phyloP scores from a whole-genome alignment of 2,113 vertebrate species.

The Petaurus breviceps region DNA sequence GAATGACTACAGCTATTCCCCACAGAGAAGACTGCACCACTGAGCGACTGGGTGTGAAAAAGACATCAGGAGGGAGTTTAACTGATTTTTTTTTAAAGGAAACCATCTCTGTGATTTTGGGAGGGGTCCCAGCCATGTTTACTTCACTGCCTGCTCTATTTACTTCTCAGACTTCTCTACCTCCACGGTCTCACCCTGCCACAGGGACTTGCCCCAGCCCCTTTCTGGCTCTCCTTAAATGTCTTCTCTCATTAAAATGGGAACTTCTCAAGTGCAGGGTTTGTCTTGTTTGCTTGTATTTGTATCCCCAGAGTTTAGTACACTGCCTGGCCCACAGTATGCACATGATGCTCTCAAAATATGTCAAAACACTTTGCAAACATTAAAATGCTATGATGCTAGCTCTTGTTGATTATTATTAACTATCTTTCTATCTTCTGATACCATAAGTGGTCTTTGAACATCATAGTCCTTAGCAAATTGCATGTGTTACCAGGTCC shows the following conservation, averaged over 20 bases:
- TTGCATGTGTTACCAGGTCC: not conserved
- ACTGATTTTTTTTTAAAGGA: not conserved
- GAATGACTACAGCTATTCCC: conserved; percentile 24
- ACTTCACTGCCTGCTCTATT: not conserved
- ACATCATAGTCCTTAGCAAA: not conserved
- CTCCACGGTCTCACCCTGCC: too few species aligned
- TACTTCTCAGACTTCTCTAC: not conserved
- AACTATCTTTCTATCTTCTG: conserved; percentile 10
- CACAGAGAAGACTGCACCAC: conserved; percentile 39
- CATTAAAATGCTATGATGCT: not conserved
- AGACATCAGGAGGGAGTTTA: conserved; percentile 69
- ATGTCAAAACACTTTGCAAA: not conserved
- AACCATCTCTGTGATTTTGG: not conserved
- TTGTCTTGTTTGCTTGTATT: not conserved
- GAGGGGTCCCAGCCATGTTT: not conserved
- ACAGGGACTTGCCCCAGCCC: too few species aligned
- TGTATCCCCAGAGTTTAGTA: not conserved
- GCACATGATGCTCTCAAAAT: not conserved
- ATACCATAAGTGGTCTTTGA: not conserved
- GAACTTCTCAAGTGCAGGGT: not conserved
- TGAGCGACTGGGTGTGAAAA: conserved; percentile 60
- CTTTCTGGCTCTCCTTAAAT: too few species aligned
- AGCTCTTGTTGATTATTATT: not conserved
- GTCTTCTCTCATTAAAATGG: too few species aligned
- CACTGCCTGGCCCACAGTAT: not conserved